Percentiles rank a stretch among this genome's conserved stretches.
phyloP scores from a whole-genome alignment of 2,888 invertebrate genomes.

The Chironomus riparius region DNA sequence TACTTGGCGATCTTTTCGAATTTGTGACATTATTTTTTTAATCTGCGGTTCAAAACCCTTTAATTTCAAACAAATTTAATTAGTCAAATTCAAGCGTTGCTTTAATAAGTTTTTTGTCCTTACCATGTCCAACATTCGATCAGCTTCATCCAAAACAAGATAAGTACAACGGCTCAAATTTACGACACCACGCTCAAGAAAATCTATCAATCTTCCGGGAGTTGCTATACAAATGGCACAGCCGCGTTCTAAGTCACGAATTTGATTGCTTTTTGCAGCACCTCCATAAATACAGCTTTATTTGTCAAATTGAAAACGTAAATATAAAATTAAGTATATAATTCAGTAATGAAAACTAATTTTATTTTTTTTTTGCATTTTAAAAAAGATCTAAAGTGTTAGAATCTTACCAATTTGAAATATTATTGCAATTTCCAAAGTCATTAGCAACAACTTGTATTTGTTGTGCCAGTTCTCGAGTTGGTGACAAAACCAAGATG shows the following conservation, averaged over 20 bases:
- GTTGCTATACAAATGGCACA: constrained; percentile 95
- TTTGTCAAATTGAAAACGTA: no score
- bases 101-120: background rate
- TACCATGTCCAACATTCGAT: constrained; percentile 46
- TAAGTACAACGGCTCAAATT: constrained; percentile 82
- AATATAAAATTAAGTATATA: no score
- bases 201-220: constrained; percentile 90
- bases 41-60: constrained; percentile 99
- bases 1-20: constrained; percentile 78
- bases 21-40: constrained; percentile 89
- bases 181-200: constrained; percentile 73
- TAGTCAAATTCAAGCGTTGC: no score
- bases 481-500: constrained; percentile 80
- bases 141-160: constrained; percentile 69
- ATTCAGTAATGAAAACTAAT: no score
- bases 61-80: no score
- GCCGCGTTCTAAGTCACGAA: constrained; percentile 70
- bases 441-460: constrained; percentile 65
- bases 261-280: constrained; percentile 93
- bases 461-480: constrained; percentile 81
- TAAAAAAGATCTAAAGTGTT: no score
- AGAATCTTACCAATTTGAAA: background rate
- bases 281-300: constrained; percentile 91
- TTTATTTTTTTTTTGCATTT: no score
- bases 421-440: background rate